phyloP scores from a whole-genome alignment of 2,888 invertebrate genomes.

The Cerastoderma edule region DNA sequence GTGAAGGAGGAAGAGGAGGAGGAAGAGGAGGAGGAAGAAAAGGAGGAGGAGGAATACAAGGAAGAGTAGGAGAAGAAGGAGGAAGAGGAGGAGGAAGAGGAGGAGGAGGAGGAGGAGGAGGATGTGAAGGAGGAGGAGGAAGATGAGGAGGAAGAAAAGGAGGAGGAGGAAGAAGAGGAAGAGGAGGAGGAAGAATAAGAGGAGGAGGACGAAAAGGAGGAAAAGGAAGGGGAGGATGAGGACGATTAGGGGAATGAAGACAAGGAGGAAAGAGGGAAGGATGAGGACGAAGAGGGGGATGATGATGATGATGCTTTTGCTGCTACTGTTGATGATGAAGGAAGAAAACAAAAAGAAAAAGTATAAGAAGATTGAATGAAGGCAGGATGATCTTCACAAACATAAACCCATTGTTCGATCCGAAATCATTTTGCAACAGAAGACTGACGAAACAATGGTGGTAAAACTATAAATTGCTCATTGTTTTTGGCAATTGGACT shows the following conservation, averaged over 20 bases:
- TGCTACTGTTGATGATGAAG: neutral
- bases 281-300: neutral
- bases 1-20: constrained; percentile 7
- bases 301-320: neutral
- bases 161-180: neutral
- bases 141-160: neutral
- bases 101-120: neutral
- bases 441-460: no score
- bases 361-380: constrained; percentile 6
- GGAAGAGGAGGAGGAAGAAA: neutral
- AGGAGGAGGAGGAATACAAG: neutral
- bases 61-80: neutral
- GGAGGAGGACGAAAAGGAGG: neutral
- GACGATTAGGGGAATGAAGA: neutral
- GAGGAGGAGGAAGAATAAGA: neutral
- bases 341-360: neutral
- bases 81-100: neutral
- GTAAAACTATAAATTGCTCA: no score
- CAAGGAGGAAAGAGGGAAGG: neutral
- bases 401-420: no score
- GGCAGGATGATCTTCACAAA: neutral
- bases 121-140: neutral
- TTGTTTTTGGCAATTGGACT: no score
- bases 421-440: no score
- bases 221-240: neutral